A percentile compares a stretch with the other conserved stretches of the same genome.
Conservation (phyloP, 2,888 invertebrate species). For the Lobophora halterata region DNA sequence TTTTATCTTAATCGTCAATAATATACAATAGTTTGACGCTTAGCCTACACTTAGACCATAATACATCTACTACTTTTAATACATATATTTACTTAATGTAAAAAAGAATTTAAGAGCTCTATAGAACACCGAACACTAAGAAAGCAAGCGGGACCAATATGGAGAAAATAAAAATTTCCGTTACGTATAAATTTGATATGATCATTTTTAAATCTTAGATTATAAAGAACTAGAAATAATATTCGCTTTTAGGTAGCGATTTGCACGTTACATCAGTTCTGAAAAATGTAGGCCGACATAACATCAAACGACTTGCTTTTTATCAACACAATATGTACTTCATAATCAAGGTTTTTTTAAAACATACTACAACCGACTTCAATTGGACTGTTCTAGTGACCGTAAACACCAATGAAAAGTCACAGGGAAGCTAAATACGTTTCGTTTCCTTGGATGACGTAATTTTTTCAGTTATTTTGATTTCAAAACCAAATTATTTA, state of each 20-base stretch:
- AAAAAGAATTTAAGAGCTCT: conserved; percentile 53
- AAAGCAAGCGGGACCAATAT: conserved; percentile 72
- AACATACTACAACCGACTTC: too few relatives aligned
- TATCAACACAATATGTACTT: not conserved
- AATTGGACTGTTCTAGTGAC: too few relatives aligned
- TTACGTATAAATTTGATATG: conserved; percentile 80
- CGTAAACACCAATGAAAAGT: too few relatives aligned
- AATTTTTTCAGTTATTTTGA: too few relatives aligned
- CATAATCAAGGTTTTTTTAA: too few relatives aligned
- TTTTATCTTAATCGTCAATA: conserved; percentile 46
- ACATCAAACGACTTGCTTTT: conserved; percentile 7
- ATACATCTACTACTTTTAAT: conserved; percentile 70
- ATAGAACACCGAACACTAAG: conserved; percentile 46
- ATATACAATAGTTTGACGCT: conserved; percentile 66
- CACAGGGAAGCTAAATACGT: too few relatives aligned
- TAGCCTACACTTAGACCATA: conserved; percentile 61
- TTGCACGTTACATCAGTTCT: conserved; percentile 15
- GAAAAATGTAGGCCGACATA: conserved; percentile 12
- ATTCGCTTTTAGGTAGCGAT: conserved; percentile 35
- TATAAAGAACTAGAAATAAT: conserved; percentile 53
- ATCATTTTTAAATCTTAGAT: conserved; percentile 67
- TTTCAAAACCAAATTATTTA: too few relatives aligned
- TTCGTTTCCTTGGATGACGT: too few relatives aligned
- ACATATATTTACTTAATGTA: conserved; percentile 60
- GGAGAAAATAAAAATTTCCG: conserved; percentile 44